phyloP scores from a whole-genome alignment of 2,888 invertebrate genomes.

The Temnothorax unifasciatus region DNA sequence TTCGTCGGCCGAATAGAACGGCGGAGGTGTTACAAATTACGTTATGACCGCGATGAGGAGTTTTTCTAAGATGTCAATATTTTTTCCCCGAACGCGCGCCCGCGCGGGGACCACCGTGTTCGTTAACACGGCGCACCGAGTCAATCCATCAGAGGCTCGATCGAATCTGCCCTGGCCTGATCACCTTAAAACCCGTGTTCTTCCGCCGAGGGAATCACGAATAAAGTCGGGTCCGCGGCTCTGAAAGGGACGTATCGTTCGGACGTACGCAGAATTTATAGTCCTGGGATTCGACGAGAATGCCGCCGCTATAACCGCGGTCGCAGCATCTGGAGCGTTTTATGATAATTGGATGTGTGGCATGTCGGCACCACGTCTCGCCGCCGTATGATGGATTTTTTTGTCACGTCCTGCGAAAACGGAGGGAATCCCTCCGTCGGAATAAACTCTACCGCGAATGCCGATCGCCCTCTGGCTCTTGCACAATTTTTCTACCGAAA shows the following conservation, averaged over 20 bases:
- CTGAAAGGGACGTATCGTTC: slow-evolving; percentile 72
- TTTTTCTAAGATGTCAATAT: slow-evolving; percentile 47
- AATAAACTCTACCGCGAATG: slow-evolving; percentile 70
- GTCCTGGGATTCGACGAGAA: slow-evolving; percentile 42
- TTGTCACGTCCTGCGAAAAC: slow-evolving; percentile 62
- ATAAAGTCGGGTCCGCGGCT: slow-evolving; percentile 67
- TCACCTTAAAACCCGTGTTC: slow-evolving; percentile 69
- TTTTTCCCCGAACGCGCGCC: slow-evolving; percentile 25
- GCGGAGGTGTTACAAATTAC: slow-evolving; percentile 42
- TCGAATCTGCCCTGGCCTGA: slow-evolving; percentile 57
- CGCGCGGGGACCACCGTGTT: slow-evolving; percentile 70
- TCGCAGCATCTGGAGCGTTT: slow-evolving; percentile 76
- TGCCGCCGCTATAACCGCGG: slow-evolving; percentile 43
- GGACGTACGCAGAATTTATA: slow-evolving; percentile 72
- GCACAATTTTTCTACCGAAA: slow-evolving; percentile 18
- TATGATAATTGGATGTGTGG: slow-evolving; percentile 78
- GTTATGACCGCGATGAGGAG: slow-evolving; percentile 27
- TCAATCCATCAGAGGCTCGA: slow-evolving; percentile 70
- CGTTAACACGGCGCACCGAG: slow-evolving; percentile 68
- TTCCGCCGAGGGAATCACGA: slow-evolving; percentile 59
- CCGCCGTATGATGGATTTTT: slow-evolving; percentile 76
- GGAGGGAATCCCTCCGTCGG: slow-evolving; percentile 43
- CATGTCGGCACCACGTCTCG: slow-evolving; percentile 75
- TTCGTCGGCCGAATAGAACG: slow-evolving; percentile 23
- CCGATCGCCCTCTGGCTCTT: slow-evolving; percentile 21